These are phyloP conservation scores for Strigamia transsilvanica DNA, from an alignment of 2,888 invertebrate species.

Conservation along the genomic window DNA sequence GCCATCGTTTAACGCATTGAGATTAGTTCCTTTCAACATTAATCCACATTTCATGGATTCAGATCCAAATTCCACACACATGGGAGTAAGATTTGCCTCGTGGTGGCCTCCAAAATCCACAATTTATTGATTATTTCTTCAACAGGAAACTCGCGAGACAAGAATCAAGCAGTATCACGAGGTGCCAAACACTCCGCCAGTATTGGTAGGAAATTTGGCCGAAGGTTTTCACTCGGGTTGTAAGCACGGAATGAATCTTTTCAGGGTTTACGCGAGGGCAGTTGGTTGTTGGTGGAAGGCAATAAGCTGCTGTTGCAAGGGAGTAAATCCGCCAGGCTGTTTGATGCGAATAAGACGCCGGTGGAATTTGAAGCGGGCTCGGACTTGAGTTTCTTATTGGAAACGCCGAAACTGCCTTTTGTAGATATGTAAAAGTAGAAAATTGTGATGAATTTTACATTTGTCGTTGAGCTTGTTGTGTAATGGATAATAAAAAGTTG, in stretches of 20 bases:
- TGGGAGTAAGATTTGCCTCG: conserved; percentile 67
- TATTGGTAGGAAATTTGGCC: conserved; percentile 65
- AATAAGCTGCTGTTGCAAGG: conserved; percentile 72
- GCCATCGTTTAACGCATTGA: conserved; percentile 75
- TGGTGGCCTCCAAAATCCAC: not conserved
- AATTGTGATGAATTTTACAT: too few species aligned
- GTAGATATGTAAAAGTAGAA: too few species aligned
- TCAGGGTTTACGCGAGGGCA: conserved; percentile 75
- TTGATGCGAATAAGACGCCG: conserved; percentile 65
- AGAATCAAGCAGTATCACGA: conserved; percentile 75
- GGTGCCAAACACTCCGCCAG: conserved; percentile 70
- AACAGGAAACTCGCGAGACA: conserved; percentile 76
- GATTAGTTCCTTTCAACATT: conserved; percentile 81
- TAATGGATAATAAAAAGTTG: too few species aligned
- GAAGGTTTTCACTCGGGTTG: not conserved
- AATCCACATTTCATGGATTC: conserved; percentile 83
- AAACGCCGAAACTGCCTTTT: conserved; percentile 50
- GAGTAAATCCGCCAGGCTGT: conserved; percentile 72
- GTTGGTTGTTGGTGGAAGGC: conserved; percentile 72
- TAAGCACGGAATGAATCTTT: conserved; percentile 16
- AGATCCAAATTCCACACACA: conserved; percentile 72
- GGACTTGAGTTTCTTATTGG: conserved; percentile 71
- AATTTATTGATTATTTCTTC: conserved; percentile 13
- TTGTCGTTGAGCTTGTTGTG: too few species aligned
- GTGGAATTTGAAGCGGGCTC: conserved; percentile 66